Base-by-base conservation (phyloP, 2,888 invertebrate genomes). In the Macropis europaea region DNA sequence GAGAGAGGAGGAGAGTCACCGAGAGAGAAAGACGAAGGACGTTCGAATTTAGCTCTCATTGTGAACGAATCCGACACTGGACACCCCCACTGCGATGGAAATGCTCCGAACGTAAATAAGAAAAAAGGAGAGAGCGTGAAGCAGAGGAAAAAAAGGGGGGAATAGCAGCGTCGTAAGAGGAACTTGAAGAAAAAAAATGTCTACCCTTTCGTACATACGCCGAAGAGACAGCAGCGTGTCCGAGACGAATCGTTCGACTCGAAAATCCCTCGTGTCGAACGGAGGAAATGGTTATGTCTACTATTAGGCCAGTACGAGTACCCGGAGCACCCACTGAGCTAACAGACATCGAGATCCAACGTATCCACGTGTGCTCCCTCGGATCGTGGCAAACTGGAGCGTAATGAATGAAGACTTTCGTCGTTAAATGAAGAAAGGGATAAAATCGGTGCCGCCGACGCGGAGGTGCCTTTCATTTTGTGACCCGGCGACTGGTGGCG, bases 21-120 rank as follows among this genome's bases (percentile, higher is more conserved):
- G n/a, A n/a, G n/a, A n/a, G n/a, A n/a, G n/a, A n/a, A n/a, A n/a
- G n/a, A n/a, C n/a, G 62, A 59, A 53, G 62, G 28, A 47, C 57
- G 52, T 74, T n/a, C 69, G 79, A 81, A 81, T 81, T 81, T 82
- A 77, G 71, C 71, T 68, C 67, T 71, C 79, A 81, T 81, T 81
- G 81, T 81, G 64, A 61, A 34, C 62, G 19, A 13, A 69, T 36
- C 28, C 71, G 54, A 34, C 61, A 34, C 67, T 28, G 70, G 54
- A 81, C 82, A 75, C 74, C 77, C 82, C 79, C 77, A 79, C 73
- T 71, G 82, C 53, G 82, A 74, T 66, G 60, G 63, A 73, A 81
- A 73, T 76, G 57, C 38, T 22, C 53, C 15, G n/a, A 32, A 36
- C 32, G 45, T 53, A 73, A 50, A 62, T 54, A 62, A 54, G 40